Base-by-base conservation (phyloP, 2,888 invertebrate species). In the Synanthedon formicaeformis region DNA sequence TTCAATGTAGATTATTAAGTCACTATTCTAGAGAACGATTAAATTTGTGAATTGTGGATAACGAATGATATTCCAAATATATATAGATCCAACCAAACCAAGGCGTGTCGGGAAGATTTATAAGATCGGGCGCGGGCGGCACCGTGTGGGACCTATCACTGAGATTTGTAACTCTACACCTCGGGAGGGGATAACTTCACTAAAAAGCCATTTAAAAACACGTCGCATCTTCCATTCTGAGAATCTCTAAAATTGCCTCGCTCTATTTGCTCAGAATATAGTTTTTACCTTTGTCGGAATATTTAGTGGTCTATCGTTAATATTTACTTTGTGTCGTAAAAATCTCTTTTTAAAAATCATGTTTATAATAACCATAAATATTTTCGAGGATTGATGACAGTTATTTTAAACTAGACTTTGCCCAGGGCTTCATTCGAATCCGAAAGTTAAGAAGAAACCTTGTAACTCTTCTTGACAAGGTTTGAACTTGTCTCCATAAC, bases 151-250 rank as follows among this genome's bases (percentile, higher is more conserved):
- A 64, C 61, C 63, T 65, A 70, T 73, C 67, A 61, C 54, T 55
- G 56, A 64, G 67, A 71, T 75, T 72, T 72, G 75, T 75, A 73
- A 74, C 65, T 58, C 57, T 61, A 73, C 60, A 69, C 67, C 64
- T 53, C 55, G 51, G 56, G 50, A 58, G 56, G 59, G 55, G 59
- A 61, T 58, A 57, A 56, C 60, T 55, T 57, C 58, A 61, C 65
- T 63, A 68, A 71, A 73, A 69, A 66, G 62, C 60, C 57, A 67
- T 72, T 70, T 70, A 59, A 60, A 64, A 61, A 68, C 67, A 67
- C 62, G 64, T 67, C 63, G 63, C 62, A 58, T 71, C 62, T 50
- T 34, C 64, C 55, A 67, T 77, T 76, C 69, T 64, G 57, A 58
- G 68, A 71, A 74, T 64, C 58, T 57, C 57, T 61, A 65, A 62